Evolutionary conservation across 2,113 vertebrate genomes (phyloP), one percentile per base, ranked within the genome.

Genomic region (Baryphthengus martii): DNA sequence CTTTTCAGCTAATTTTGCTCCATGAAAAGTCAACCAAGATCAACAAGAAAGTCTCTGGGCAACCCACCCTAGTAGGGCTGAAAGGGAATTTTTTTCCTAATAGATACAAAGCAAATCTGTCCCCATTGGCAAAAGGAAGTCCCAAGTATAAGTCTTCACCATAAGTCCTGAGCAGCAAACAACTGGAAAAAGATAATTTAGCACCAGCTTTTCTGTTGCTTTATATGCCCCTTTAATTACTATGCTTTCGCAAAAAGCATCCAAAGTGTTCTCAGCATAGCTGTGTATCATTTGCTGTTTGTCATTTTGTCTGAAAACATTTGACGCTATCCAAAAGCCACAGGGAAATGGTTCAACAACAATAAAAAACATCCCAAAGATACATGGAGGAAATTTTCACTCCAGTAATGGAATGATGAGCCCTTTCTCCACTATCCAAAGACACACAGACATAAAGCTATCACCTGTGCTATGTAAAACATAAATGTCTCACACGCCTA

Each of bases 1-100:
- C 8, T 40, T 84, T 66, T 70, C 0, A 1, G 14, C 26, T 35
- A 11, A 49, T n/a, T 73, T 61, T 87, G 26, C 12, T 39, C 26
- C 16, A 29, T n/a, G n/a, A 10, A 73, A 81, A 70, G 59, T 7
- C 17, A 1, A 87, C 10, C 7, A 77, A 33, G 7, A 17, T 24
- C 16, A 67, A 35, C 19, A 50, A 67, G 63, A 71, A 55, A 2
- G 9, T 50, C 47, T 37, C n/a, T 26, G 13, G 39, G 28, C 17
- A 63, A 10, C 3, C 10, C 21, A 53, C 0, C 2, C 17, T 55
- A n/a, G 20, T 10, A 16, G 16, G 11, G 10, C 21, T 24, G 20
- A 16, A 88, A 63, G 12, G 7, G 39, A 65, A 84, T 71, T n/a
- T 24, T n/a, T 24, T 82, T 19, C 33, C 15, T 12, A 35, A 72